These are phyloP conservation scores for Pollenia labialis DNA, from an alignment of 2,888 invertebrate genomes.

Conservation along the genomic window DNA sequence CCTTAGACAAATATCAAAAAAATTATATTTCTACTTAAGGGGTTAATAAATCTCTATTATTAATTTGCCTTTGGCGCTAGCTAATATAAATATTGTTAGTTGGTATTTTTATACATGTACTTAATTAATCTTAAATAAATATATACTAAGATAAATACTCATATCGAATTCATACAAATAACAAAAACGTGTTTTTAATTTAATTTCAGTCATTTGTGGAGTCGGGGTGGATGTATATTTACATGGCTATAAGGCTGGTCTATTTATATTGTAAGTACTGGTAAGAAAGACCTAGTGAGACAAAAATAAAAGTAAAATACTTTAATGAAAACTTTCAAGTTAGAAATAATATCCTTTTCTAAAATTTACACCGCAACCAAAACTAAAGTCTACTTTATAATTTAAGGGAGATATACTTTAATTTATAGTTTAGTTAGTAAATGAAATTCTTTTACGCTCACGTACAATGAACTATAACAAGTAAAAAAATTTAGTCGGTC, in stretches of 20 bases:
- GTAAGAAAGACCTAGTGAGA: neutral
- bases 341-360: too few species aligned
- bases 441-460: neutral
- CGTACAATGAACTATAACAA: neutral
- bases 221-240: slow-evolving; percentile 87
- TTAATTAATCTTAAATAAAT: slow-evolving; percentile 75
- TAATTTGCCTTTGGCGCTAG: neutral
- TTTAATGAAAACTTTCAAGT: too few species aligned
- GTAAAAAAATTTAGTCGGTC: too few species aligned
- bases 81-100: slow-evolving; percentile 19
- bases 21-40: neutral
- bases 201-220: slow-evolving; percentile 86
- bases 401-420: too few species aligned
- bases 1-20: too few species aligned
- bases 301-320: neutral
- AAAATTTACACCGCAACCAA: too few species aligned
- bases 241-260: slow-evolving; percentile 86
- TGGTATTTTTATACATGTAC: slow-evolving; percentile 49
- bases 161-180: slow-evolving; percentile 43
- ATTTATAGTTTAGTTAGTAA: too few species aligned
- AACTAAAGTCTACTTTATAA: too few species aligned
- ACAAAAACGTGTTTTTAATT: slow-evolving; percentile 61
- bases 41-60: slow-evolving; percentile 17
- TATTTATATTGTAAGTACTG: slow-evolving; percentile 87
- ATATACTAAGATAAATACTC: slow-evolving; percentile 20